Conservation (phyloP, 1,140 invertebrate genomes). For the roundworm (Caenorhabditis elegans) region WBcel235 BX284603.4:2043501-2044000, state of each 20-base stretch:
- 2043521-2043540: too few relatives aligned
- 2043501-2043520: too few relatives aligned
- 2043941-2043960: slow-evolving; percentile 32
- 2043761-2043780: slow-evolving; percentile 33
- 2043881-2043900: slow-evolving; percentile 19
- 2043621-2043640: too few relatives aligned
- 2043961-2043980: not conserved
- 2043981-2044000: not conserved
- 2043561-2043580: too few relatives aligned
- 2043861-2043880: slow-evolving; percentile 25
- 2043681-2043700: not conserved
- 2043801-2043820: slow-evolving; percentile 36
- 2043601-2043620: too few relatives aligned
- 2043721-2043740: not conserved
- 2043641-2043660: too few relatives aligned
- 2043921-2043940: slow-evolving; percentile 33
- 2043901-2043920: slow-evolving; percentile 5
- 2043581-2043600: too few relatives aligned
- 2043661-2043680: too few relatives aligned
- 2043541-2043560: too few relatives aligned
- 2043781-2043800: slow-evolving; percentile 27
- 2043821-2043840: not conserved
- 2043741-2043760: slow-evolving; percentile 28
- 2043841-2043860: slow-evolving; percentile 28
- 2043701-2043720: slow-evolving; percentile 24